Percentiles rank a stretch among this genome's conserved stretches.
These are phyloP conservation scores for Pteromalus puparum DNA, from an alignment of 1,140 invertebrate species.

Conservation along the genomic window DNA sequence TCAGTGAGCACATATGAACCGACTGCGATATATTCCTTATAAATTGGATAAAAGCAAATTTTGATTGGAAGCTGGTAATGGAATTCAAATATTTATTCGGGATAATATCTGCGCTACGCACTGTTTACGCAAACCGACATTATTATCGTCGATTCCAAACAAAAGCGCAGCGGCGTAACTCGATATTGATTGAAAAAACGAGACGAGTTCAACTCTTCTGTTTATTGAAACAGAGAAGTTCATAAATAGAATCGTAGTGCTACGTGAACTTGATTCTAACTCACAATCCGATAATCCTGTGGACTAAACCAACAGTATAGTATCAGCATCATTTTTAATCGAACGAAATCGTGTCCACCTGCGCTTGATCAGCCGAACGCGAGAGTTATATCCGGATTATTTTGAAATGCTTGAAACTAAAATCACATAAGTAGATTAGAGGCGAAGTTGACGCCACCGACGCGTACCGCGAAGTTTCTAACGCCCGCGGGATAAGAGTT, in stretches of 20 bases:
- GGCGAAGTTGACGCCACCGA: not conserved
- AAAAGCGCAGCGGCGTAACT: not conserved
- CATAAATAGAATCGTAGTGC: too few species aligned
- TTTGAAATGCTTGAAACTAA: not conserved
- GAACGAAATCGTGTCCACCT: too few species aligned
- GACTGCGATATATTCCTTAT: too few species aligned
- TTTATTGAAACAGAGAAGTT: too few species aligned
- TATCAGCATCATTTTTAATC: too few species aligned
- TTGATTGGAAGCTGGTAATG: not conserved
- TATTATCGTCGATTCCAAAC: not conserved
- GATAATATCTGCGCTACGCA: not conserved
- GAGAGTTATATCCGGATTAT: not conserved
- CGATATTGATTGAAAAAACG: not conserved
- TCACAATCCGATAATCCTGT: too few species aligned
- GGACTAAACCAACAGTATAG: too few species aligned
- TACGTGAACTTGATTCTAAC: too few species aligned
- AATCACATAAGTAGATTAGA: constrained; percentile 30
- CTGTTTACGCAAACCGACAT: not conserved
- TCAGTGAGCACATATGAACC: too few species aligned
- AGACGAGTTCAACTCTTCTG: too few species aligned
- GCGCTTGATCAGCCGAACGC: not conserved
- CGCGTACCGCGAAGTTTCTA: not conserved
- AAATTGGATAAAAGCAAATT: too few species aligned
- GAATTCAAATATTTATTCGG: not conserved
- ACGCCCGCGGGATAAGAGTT: not conserved